These are phyloP conservation scores for Onychorhynchus coronatus DNA, from an alignment of 2,113 vertebrate genomes.

Conservation along the genomic window DNA sequence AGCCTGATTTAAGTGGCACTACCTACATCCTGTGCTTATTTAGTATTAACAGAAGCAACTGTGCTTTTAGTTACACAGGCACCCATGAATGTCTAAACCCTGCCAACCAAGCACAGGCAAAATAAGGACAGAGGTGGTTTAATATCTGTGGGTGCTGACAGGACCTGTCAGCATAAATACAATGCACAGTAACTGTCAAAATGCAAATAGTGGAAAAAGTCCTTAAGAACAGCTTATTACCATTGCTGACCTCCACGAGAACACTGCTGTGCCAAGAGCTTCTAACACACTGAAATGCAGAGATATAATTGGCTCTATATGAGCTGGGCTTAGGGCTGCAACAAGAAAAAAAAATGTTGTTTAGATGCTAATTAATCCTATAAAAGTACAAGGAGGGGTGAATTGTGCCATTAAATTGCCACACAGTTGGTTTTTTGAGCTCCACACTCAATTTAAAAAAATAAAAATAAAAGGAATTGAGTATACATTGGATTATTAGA, in stretches of 20 bases:
- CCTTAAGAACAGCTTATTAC: not conserved
- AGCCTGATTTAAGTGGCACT: not conserved
- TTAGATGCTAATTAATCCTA: slow-evolving; percentile 31
- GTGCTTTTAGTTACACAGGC: not conserved
- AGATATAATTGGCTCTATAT: not conserved
- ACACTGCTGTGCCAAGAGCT: not conserved
- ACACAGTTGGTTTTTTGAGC: not conserved
- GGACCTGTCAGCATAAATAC: not conserved
- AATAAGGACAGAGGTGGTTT: not conserved
- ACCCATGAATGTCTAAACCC: not conserved
- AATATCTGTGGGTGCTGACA: not conserved
- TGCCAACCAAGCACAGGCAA: not conserved
- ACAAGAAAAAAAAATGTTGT: not conserved
- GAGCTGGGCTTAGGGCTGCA: not conserved
- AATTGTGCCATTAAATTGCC: not conserved
- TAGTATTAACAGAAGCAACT: not conserved
- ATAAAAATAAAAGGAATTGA: not conserved
- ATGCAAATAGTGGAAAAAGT: not conserved
- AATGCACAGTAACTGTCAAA: not conserved
- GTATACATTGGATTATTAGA: not conserved
- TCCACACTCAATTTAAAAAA: not conserved
- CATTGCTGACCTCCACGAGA: not conserved
- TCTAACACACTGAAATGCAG: not conserved
- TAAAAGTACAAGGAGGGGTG: not conserved
- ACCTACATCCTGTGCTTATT: not conserved